Percentiles rank a stretch among this genome's conserved stretches.
These are phyloP conservation scores for Pseudomugil gertrudae DNA, from an alignment of 2,797 vertebrate genomes.

Conservation along the genomic window DNA sequence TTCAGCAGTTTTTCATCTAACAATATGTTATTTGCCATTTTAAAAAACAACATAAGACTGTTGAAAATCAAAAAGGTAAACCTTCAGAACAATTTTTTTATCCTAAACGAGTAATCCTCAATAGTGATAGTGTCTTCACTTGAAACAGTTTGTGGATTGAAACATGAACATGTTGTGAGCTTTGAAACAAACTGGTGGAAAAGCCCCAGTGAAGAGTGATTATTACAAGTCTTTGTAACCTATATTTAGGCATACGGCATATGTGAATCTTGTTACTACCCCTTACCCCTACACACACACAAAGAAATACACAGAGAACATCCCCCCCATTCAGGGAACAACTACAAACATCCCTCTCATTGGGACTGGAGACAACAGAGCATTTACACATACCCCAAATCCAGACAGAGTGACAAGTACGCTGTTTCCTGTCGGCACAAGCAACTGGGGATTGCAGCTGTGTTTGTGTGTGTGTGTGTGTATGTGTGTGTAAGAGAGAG, in stretches of 20 bases:
- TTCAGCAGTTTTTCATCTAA: not conserved
- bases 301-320: constrained; percentile 32
- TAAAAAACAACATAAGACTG: not conserved
- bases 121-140: constrained; percentile 4
- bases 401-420: constrained; percentile 69
- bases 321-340: constrained; percentile 64
- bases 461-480: constrained; percentile 53
- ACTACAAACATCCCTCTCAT: constrained; percentile 69
- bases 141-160: constrained; percentile 10
- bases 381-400: constrained; percentile 71
- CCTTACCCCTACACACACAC: constrained; percentile 15
- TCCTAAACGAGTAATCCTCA: not conserved
- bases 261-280: constrained; percentile 39
- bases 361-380: constrained; percentile 66
- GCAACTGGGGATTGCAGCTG: constrained; percentile 82
- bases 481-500: constrained; percentile 28
- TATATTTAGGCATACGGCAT: constrained; percentile 54
- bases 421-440: constrained; percentile 78
- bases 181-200: constrained; percentile 7
- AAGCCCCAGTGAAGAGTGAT: constrained; percentile 8
- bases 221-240: constrained; percentile 30
- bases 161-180: not conserved
- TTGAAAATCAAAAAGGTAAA: not conserved
- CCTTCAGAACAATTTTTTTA: constrained; percentile 1
- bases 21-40: constrained; percentile 16